Conservation (phyloP, 2,113 vertebrate genomes). For the Pteruthius melanotis region DNA sequence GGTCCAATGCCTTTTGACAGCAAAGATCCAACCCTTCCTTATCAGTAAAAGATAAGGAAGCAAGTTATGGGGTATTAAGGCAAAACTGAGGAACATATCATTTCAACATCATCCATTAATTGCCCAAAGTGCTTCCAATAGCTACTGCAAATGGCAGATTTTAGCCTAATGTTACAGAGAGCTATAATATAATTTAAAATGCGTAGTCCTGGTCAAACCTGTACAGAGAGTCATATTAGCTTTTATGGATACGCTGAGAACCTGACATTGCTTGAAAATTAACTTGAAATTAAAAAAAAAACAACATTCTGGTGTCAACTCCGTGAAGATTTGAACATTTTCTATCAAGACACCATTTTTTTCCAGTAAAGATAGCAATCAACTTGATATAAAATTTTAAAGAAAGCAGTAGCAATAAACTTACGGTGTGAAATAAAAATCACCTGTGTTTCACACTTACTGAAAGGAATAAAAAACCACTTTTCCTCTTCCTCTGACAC, state of each 20-base stretch:
- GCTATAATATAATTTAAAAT: neutral
- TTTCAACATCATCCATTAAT: neutral
- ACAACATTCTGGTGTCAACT: neutral
- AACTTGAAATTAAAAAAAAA: neutral
- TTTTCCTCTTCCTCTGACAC: neutral
- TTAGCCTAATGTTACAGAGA: neutral
- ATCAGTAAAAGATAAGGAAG: neutral
- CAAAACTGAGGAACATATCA: neutral
- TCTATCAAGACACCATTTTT: neutral
- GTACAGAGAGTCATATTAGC: neutral
- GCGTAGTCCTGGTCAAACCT: neutral
- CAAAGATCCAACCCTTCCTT: fast-evolving
- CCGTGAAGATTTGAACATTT: neutral
- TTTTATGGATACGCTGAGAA: neutral
- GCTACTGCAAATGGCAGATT: neutral
- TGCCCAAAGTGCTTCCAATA: neutral
- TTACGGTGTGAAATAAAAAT: neutral
- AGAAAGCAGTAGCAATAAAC: neutral
- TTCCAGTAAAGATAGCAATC: neutral
- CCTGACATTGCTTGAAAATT: neutral
- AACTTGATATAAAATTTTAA: neutral
- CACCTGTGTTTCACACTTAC: neutral
- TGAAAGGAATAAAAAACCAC: neutral
- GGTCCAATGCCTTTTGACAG: neutral
- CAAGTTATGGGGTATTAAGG: neutral